A percentile compares a stretch with the other conserved stretches of the same genome.
Evolutionary conservation across 1,140 invertebrate species (phyloP).

Genomic region (Drosophila murphyi): DNA sequence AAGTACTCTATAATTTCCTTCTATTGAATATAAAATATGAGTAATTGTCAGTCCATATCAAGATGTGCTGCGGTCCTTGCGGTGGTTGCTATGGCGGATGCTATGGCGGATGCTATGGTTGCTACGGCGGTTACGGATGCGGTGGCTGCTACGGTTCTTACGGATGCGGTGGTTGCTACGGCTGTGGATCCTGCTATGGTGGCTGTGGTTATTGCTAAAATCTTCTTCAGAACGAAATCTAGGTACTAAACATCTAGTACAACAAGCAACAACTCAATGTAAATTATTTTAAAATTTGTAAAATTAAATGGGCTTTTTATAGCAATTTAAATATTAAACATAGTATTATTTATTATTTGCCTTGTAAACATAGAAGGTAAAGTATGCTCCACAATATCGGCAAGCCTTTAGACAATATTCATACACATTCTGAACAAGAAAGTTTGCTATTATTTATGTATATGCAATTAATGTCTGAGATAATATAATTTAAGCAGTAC

Average conservation of each 20-base stretch:
- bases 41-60: neutral
- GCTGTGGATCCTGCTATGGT: neutral
- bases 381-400: too few relatives aligned
- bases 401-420: too few relatives aligned
- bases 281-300: neutral
- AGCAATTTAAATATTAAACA: too few relatives aligned
- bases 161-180: neutral
- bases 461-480: too few relatives aligned
- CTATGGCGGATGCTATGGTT: neutral
- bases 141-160: neutral
- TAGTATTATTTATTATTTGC: too few relatives aligned
- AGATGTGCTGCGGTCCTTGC: slow-evolving; percentile 14
- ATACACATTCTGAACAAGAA: too few relatives aligned
- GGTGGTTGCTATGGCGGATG: neutral
- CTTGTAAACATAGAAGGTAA: too few relatives aligned
- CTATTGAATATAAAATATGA: neutral
- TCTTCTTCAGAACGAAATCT: slow-evolving; percentile 2
- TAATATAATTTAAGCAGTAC: too few relatives aligned
- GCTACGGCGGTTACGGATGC: neutral
- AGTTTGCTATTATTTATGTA: too few relatives aligned
- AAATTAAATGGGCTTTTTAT: too few relatives aligned
- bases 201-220: neutral
- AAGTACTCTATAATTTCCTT: neutral
- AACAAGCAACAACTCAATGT: neutral
- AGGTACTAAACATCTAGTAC: neutral